Evolutionary conservation across 2,113 vertebrate species (phyloP).

Genomic region (Dipodomys merriami): DNA sequence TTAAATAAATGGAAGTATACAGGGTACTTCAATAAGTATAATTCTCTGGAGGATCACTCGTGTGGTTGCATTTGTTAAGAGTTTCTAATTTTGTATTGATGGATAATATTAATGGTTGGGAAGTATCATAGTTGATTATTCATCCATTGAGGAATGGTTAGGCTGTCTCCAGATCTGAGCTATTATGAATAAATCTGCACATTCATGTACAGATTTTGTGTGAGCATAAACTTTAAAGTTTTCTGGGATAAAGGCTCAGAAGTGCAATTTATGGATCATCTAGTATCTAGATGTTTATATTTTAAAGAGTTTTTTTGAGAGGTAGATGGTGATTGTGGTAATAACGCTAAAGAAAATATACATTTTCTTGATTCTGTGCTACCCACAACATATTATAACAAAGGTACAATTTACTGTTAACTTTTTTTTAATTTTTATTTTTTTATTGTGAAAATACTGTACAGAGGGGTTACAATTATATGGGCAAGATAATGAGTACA

Average conservation of each 20-base stretch:
- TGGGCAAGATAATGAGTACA: too few relatives aligned
- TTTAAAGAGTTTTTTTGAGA: background rate
- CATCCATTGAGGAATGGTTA: fast-evolving
- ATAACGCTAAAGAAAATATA: background rate
- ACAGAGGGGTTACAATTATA: too few relatives aligned
- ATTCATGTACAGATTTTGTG: background rate
- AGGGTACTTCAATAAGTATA: background rate
- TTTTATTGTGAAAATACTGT: too few relatives aligned
- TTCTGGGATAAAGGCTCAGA: background rate
- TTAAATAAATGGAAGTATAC: background rate
- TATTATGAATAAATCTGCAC: background rate
- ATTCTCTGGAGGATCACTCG: background rate
- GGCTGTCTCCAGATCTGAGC: background rate
- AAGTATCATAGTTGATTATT: background rate
- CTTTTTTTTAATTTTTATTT: too few relatives aligned
- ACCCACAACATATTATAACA: background rate
- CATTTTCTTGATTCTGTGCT: background rate
- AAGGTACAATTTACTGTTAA: background rate
- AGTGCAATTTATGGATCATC: background rate
- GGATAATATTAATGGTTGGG: background rate
- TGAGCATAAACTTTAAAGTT: background rate
- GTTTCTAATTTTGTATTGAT: constrained; percentile 16
- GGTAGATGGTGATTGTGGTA: background rate
- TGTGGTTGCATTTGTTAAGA: background rate
- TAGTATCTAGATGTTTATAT: background rate